These are phyloP conservation scores for Sebastes fasciatus DNA, from an alignment of 2,113 vertebrate species.

Conservation along the genomic window DNA sequence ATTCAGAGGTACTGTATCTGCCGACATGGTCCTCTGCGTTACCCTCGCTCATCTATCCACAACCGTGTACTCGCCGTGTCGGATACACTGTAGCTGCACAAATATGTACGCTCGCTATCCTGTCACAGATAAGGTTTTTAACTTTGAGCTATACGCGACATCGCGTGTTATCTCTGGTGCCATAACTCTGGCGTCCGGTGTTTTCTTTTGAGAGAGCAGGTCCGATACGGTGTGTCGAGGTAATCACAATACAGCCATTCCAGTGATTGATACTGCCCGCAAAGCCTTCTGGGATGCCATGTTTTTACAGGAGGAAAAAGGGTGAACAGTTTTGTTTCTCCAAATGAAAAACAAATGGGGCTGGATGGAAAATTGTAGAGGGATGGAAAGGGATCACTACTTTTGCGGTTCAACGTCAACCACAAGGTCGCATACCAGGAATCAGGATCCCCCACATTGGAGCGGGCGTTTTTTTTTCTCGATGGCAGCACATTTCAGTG, in stretches of 20 bases:
- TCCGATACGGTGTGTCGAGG: conserved; percentile 61
- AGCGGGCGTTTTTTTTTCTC: conserved; percentile 57
- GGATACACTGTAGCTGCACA: conserved; percentile 41
- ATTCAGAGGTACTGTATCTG: conserved; percentile 57
- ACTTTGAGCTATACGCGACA: conserved; percentile 29
- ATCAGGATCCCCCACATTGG: conserved; percentile 75
- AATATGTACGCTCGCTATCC: conserved; percentile 42
- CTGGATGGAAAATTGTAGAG: conserved; percentile 74
- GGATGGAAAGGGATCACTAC: conserved; percentile 74
- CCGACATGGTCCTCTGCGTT: conserved; percentile 47
- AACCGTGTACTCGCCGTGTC: conserved; percentile 23
- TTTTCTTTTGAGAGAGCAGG: conserved; percentile 66
- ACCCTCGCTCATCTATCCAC: conserved; percentile 53
- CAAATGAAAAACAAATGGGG: conserved; percentile 80
- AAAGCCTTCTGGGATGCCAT: conserved; percentile 76
- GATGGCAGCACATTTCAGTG: conserved; percentile 58
- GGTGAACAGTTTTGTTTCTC: conserved; percentile 77
- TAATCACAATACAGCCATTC: conserved; percentile 69
- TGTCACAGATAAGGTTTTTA: conserved; percentile 63
- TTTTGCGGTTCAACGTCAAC: conserved; percentile 77
- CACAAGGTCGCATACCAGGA: conserved; percentile 80
- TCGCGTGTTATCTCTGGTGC: conserved; percentile 53
- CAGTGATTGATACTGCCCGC: conserved; percentile 78
- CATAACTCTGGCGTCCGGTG: conserved; percentile 56
- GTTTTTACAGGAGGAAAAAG: conserved; percentile 79